Percentiles rank a stretch among this genome's conserved stretches.
phyloP scores from a whole-genome alignment of 2,797 vertebrate genomes.

The Gymnoscopelus braueri region DNA sequence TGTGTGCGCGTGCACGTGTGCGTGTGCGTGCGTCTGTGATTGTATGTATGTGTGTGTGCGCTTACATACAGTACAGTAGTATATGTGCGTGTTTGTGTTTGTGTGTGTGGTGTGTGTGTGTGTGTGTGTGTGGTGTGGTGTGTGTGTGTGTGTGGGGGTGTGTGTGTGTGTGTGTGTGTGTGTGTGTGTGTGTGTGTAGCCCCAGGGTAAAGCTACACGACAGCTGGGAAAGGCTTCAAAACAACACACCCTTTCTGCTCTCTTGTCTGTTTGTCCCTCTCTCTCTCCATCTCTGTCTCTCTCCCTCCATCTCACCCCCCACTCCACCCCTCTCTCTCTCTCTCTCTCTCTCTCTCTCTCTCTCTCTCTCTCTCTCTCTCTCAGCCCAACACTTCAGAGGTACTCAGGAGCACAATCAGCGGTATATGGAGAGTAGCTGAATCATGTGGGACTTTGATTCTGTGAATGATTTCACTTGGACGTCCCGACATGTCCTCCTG shows the following conservation, averaged over 20 bases:
- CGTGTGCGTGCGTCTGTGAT: too few species aligned
- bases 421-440: neutral
- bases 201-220: constrained; percentile 49
- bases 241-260: constrained; percentile 34
- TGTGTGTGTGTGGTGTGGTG: neutral
- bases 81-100: constrained; percentile 9
- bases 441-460: too few species aligned
- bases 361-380: constrained; percentile 14
- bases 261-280: constrained; percentile 14
- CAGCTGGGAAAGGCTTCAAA: constrained; percentile 64
- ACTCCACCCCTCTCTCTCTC: too few species aligned
- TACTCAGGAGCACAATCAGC: neutral
- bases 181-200: constrained; percentile 28
- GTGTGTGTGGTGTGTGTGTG: constrained; percentile 27
- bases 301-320: neutral
- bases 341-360: neutral
- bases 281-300: constrained; percentile 3
- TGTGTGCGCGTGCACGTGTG: too few species aligned
- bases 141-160: neutral
- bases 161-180: constrained; percentile 9
- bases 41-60: neutral
- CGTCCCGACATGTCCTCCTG: too few species aligned
- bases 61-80: constrained; percentile 50
- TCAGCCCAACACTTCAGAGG: neutral
- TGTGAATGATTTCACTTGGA: too few species aligned